Conservation (phyloP, 2,888 invertebrate genomes). For the Diaperis boleti region DNA sequence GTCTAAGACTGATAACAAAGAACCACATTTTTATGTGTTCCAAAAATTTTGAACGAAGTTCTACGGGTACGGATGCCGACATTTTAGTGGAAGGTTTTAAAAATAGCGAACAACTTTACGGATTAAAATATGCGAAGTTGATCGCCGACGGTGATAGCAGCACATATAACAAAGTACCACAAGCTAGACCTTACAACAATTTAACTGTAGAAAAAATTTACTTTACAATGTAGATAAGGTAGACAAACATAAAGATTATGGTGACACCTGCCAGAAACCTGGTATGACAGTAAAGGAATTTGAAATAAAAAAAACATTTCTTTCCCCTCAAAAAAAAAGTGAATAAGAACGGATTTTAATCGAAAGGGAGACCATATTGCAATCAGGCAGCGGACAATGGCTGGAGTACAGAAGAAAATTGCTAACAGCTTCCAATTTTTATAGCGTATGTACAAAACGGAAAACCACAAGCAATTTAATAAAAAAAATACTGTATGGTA, state of each 20-base stretch:
- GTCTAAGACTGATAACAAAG: not conserved
- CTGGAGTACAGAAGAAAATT: constrained; percentile 26
- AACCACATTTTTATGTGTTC: constrained; percentile 1
- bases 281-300: not conserved
- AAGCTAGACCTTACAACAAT: constrained; percentile 42
- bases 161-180: too few relatives aligned
- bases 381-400: constrained; percentile 23
- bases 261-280: not conserved
- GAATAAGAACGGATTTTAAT: constrained; percentile 5
- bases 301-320: not conserved
- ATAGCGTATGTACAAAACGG: constrained; percentile 33
- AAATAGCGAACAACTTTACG: not conserved
- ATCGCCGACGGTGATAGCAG: constrained; percentile 39
- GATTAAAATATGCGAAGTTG: constrained; percentile 11
- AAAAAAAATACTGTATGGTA: not conserved
- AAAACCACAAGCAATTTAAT: constrained; percentile 16
- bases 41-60: constrained; percentile 27
- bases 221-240: too few relatives aligned
- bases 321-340: not conserved
- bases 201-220: constrained; percentile 43
- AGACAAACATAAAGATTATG: constrained; percentile 6
- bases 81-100: constrained; percentile 26
- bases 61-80: constrained; percentile 22
- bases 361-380: constrained; percentile 21
- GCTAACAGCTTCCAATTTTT: constrained; percentile 30